phyloP scores from a whole-genome alignment of 2,888 invertebrate species.

The Cantharis nigra region DNA sequence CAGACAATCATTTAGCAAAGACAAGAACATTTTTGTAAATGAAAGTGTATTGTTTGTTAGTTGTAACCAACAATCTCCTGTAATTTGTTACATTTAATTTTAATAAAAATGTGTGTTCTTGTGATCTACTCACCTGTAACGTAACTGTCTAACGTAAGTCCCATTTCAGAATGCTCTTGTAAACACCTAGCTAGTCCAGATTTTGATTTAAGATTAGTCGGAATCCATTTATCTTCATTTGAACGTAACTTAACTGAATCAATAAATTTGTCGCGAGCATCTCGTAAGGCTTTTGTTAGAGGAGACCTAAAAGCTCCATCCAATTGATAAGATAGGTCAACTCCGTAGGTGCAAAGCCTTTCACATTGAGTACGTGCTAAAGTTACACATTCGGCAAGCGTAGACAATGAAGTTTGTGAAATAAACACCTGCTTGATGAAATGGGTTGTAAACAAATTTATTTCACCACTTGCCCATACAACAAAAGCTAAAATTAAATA shows the following conservation, averaged over 20 bases:
- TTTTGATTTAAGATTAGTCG: slow-evolving; percentile 77
- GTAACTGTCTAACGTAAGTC: slow-evolving; percentile 69
- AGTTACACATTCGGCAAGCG: slow-evolving; percentile 84
- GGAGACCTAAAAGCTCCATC: slow-evolving; percentile 83
- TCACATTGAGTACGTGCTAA: slow-evolving; percentile 77
- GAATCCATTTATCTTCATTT: slow-evolving; percentile 85
- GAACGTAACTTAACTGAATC: slow-evolving; percentile 79
- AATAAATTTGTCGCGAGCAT: slow-evolving; percentile 79
- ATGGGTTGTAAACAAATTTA: slow-evolving; percentile 78
- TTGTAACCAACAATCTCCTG: slow-evolving; percentile 71
- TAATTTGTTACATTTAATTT: slow-evolving; percentile 12
- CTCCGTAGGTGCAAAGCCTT: slow-evolving; percentile 68
- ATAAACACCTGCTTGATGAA: slow-evolving; percentile 87
- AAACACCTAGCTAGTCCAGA: slow-evolving; percentile 70
- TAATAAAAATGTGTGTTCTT: background rate
- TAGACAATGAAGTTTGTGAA: slow-evolving; percentile 83
- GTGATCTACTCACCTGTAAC: slow-evolving; percentile 57
- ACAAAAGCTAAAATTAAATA: slow-evolving; percentile 67
- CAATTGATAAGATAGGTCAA: slow-evolving; percentile 90
- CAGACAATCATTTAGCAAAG: slow-evolving; percentile 76
- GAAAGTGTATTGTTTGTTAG: slow-evolving; percentile 80
- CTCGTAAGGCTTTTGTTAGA: slow-evolving; percentile 74
- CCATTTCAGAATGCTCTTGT: slow-evolving; percentile 71
- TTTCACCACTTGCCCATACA: slow-evolving; percentile 88
- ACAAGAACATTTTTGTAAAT: slow-evolving; percentile 77